Evolutionary conservation across 30 jellyfish, hydroid and myxozoan genomes (phyloP).

Genomic region (Turritopsis rubra): DNA sequence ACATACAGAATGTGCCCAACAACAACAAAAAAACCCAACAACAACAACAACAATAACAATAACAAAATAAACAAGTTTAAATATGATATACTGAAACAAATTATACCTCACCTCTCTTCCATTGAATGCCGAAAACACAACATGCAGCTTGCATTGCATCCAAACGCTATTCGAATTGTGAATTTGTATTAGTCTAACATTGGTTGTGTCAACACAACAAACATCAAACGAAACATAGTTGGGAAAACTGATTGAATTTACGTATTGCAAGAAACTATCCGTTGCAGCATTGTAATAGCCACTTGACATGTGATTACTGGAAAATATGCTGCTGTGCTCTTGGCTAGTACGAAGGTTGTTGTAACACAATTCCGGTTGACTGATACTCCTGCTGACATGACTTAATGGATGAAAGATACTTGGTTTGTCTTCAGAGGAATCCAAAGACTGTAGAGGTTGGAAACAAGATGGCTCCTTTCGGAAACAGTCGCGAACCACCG

Average conservation of each 20-base stretch:
- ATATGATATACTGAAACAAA: no score
- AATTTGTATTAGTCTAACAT: constrained; percentile 33
- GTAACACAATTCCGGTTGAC: constrained; percentile 1
- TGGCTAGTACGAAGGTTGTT: background rate
- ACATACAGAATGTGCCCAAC: no score
- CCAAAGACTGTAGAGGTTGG: constrained; percentile 11
- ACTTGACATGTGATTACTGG: background rate
- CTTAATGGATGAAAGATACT: background rate
- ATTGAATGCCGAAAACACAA: constrained; percentile 47
- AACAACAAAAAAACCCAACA: no score
- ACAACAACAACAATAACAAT: no score
- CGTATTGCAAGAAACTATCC: background rate
- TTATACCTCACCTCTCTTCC: constrained; percentile 70
- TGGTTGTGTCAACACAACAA: constrained; percentile 55
- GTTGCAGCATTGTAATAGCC: background rate
- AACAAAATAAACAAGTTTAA: no score
- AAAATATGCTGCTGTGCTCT: background rate
- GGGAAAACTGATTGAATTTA: constrained; percentile 37
- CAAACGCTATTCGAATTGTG: constrained; percentile 66
- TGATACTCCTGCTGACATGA: background rate
- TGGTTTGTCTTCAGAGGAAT: background rate
- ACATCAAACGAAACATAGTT: constrained; percentile 46
- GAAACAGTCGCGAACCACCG: background rate
- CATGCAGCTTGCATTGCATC: constrained; percentile 63
- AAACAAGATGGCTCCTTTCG: background rate